These are phyloP conservation scores for Drosophila mettleri DNA, from an alignment of 2,888 invertebrate species.

Conservation along the genomic window DNA sequence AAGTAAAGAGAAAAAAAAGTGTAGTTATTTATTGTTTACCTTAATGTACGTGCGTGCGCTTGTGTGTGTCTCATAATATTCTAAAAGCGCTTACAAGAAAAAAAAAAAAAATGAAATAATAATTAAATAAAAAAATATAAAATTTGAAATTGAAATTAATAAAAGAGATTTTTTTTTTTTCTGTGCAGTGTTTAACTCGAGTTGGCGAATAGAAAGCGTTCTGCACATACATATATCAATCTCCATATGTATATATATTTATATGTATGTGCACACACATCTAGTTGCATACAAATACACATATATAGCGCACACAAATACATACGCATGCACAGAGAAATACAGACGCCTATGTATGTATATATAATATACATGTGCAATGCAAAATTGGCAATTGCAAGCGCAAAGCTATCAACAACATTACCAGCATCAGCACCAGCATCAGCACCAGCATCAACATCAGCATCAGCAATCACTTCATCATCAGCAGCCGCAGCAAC, in stretches of 20 bases:
- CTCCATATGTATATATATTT: not conserved
- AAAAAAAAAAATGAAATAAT: not conserved
- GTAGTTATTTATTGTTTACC: slow-evolving; percentile 15
- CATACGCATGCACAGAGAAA: slow-evolving; percentile 32
- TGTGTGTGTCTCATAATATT: slow-evolving; percentile 10
- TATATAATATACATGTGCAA: slow-evolving; percentile 70
- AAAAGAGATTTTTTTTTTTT: slow-evolving; percentile 5
- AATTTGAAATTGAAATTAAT: slow-evolving; percentile 8
- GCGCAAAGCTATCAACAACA: slow-evolving; percentile 74
- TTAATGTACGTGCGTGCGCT: slow-evolving; percentile 15
- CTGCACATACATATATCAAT: not conserved
- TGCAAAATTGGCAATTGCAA: slow-evolving; percentile 83
- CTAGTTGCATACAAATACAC: not conserved
- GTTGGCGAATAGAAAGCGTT: slow-evolving; percentile 9
- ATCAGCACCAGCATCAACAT: slow-evolving; percentile 44
- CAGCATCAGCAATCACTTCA: slow-evolving; percentile 42
- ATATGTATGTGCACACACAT: not conserved
- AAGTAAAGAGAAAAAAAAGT: not conserved
- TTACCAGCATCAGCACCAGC: slow-evolving; percentile 53
- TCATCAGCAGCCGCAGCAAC: slow-evolving; percentile 30
- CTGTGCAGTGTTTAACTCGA: slow-evolving; percentile 15
- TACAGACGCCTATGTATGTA: slow-evolving; percentile 45
- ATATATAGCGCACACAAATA: slow-evolving; percentile 33
- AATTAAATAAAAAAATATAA: not conserved
- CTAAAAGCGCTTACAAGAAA: slow-evolving; percentile 1